phyloP scores from a whole-genome alignment of 92 coral and sea anemone genomes.

The Porites rus region DNA sequence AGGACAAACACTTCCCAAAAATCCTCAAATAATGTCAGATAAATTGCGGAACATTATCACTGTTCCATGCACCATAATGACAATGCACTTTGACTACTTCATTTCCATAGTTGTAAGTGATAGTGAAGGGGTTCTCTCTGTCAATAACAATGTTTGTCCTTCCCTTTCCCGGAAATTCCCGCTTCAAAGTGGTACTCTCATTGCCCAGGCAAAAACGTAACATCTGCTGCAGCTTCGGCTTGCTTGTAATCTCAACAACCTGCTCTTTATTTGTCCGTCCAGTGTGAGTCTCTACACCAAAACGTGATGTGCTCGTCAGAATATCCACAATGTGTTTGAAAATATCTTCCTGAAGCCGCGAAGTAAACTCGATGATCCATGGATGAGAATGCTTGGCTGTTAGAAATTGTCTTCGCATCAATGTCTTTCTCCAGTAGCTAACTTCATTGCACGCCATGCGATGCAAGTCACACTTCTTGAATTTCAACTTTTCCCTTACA shows the following conservation, averaged over 20 bases:
- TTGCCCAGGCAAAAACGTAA: constrained; percentile 42
- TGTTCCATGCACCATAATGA: constrained; percentile 65
- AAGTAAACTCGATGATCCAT: constrained; percentile 52
- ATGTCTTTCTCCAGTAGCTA: constrained; percentile 43
- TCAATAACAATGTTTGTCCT: constrained; percentile 48
- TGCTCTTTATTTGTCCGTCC: constrained; percentile 48
- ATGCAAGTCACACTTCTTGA: constrained; percentile 51
- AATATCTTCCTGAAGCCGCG: constrained; percentile 44
- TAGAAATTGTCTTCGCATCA: constrained; percentile 41
- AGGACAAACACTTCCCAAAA: constrained; percentile 10
- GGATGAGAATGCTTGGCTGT: constrained; percentile 61
- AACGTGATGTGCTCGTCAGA: constrained; percentile 32
- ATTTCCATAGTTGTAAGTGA: constrained; percentile 50
- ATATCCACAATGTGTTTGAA: constrained; percentile 54
- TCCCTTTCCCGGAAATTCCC: constrained; percentile 55
- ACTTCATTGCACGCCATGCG: constrained; percentile 63
- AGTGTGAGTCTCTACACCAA: constrained; percentile 31
- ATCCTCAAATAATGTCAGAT: constrained; percentile 41
- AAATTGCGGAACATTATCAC: constrained; percentile 60
- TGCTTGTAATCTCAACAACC: constrained; percentile 43
- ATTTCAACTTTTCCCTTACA: constrained; percentile 53
- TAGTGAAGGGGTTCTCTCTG: constrained; percentile 50
- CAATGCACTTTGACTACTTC: constrained; percentile 43
- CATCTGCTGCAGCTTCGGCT: constrained; percentile 49
- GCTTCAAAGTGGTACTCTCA: constrained; percentile 48